Base-by-base conservation (phyloP, 2,113 vertebrate genomes). In the Eira barbara region DNA sequence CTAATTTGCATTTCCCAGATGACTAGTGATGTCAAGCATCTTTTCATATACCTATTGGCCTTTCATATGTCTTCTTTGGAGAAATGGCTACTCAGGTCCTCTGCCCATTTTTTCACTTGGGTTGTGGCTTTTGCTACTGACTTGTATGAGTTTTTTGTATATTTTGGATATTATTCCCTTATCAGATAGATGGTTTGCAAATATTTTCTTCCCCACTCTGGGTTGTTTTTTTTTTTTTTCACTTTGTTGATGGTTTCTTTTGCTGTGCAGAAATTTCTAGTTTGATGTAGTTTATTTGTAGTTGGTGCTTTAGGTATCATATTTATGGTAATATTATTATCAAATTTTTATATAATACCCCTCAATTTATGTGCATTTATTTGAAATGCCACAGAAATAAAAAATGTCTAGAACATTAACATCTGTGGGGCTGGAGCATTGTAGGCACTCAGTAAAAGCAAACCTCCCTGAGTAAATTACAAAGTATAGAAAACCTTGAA, bases 341-440 rank as follows among this genome's bases (percentile, higher is more conserved):
- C n/a, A 86, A 31, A 49, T 74, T 79, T 93, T 91, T 98, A 84
- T 61, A 31, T 63, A 49, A 67, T 86, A 59, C 2, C 63, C 94
- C 67, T 52, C 13, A 69, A 25, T 36, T 49, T 42, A 76, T 63
- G n/a, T 83, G 23, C 21, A 83, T 21, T 91, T 95, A 91, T 69
- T 91, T 85, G 65, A 84, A 95, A 94, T 80, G 14, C 13, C 20
- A 92, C 14, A 65, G 74, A 55, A 83, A 34, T 89, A 23, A 69
- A 92, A 83, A 96, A 27, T 79, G 45, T 42, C 79, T 87, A 12
- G 39, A 89, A 91, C 71, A 93, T 20, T 49, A 52, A 57, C 4
- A 39, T 63, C 55, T 67, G 1, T 27, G 34, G 47, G 36, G n/a
- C 67, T 71, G 20, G 49, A 73, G 49, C 12, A 39, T 36, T 52